phyloP scores from a whole-genome alignment of 2,888 invertebrate genomes.

The Biston stratarius region DNA sequence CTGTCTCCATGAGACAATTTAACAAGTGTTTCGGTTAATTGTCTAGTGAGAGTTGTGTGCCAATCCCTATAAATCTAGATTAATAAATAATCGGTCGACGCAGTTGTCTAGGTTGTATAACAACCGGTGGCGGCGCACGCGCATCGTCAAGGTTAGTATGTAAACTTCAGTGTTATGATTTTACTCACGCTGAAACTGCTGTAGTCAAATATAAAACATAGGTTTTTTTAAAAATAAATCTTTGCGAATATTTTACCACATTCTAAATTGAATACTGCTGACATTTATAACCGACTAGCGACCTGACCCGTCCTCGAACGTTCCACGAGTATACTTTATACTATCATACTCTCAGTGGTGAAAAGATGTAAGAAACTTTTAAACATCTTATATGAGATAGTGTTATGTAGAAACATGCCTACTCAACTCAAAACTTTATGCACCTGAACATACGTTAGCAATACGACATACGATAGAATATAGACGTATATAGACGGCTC shows the following conservation, averaged over 20 bases:
- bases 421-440: background rate
- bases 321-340: background rate
- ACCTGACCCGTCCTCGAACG: background rate
- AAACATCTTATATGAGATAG: background rate
- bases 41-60: slow-evolving; percentile 65
- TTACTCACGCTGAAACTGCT: slow-evolving; percentile 45
- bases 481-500: no score
- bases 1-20: slow-evolving; percentile 71
- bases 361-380: background rate
- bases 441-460: no score
- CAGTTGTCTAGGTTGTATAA: slow-evolving; percentile 56
- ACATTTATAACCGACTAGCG: slow-evolving; percentile 8
- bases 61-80: slow-evolving; percentile 77
- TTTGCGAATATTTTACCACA: slow-evolving; percentile 5
- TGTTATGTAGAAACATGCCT: background rate
- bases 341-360: background rate
- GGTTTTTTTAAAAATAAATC: slow-evolving; percentile 27
- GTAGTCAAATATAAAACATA: slow-evolving; percentile 42
- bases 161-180: slow-evolving; percentile 52
- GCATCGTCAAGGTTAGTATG: slow-evolving; percentile 59
- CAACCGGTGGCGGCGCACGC: slow-evolving; percentile 45
- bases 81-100: slow-evolving; percentile 73
- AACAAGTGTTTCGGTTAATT: slow-evolving; percentile 74
- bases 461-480: no score
- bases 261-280: slow-evolving; percentile 16